Percentiles rank a stretch among this genome's conserved stretches.
phyloP scores from a whole-genome alignment of 2,797 vertebrate genomes.

The Halcyon chelicuti region DNA sequence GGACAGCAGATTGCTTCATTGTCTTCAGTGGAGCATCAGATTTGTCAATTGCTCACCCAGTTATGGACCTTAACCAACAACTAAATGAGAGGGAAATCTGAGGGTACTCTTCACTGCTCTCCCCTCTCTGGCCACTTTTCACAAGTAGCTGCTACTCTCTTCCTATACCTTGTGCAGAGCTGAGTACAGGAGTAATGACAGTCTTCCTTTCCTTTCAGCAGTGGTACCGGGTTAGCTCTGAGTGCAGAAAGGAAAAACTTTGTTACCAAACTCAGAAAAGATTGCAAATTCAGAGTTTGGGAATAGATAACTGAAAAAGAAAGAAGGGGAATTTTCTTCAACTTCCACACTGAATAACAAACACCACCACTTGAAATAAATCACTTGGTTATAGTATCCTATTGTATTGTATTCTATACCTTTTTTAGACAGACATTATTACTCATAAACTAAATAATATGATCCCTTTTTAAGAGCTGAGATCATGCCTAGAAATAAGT shows the following conservation, averaged over 20 bases:
- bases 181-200: neutral
- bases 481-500: slow-evolving; percentile 57
- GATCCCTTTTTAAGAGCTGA: slow-evolving; percentile 54
- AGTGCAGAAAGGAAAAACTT: neutral
- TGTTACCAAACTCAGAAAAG: neutral
- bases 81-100: neutral
- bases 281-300: neutral
- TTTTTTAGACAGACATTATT: slow-evolving; percentile 57
- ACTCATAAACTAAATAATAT: slow-evolving; percentile 61
- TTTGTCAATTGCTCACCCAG: neutral
- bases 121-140: neutral
- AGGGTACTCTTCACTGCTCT: neutral
- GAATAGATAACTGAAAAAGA: neutral
- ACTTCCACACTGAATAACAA: neutral
- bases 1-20: neutral
- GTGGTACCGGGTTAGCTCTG: neutral
- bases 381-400: neutral
- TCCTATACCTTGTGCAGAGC: neutral
- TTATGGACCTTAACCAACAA: rapidly evolving
- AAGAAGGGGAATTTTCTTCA: neutral
- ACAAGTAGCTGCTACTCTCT: neutral
- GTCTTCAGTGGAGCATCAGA: neutral
- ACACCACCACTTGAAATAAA: neutral
- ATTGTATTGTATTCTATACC: slow-evolving; percentile 22
- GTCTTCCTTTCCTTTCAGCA: neutral